A percentile compares a stretch with the other conserved stretches of the same genome.
Evolutionary conservation across 2,888 invertebrate species (phyloP).

Genomic region (Zonitis immaculata): DNA sequence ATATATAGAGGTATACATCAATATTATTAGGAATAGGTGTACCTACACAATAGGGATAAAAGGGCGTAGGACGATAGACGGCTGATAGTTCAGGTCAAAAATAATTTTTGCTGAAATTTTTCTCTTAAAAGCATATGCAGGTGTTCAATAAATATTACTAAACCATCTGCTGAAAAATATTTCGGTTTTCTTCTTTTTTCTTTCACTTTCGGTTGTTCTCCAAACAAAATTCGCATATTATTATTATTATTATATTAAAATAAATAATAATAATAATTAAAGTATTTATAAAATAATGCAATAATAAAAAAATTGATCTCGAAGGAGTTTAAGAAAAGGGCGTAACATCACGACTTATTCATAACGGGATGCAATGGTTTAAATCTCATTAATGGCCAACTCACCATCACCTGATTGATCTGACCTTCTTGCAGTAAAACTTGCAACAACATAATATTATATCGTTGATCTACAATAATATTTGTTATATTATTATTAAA

Average conservation of each 20-base stretch:
- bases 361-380: slow-evolving; percentile 1
- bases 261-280: neutral
- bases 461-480: neutral
- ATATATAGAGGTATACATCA: too few species aligned
- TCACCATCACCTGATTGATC: slow-evolving; percentile 1
- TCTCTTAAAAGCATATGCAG: neutral
- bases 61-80: neutral
- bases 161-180: neutral
- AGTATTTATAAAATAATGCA: neutral
- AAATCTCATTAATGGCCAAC: slow-evolving; percentile 1
- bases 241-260: too few species aligned
- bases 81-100: neutral
- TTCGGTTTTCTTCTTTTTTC: neutral
- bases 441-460: neutral
- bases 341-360: neutral
- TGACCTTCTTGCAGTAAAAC: neutral
- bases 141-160: neutral
- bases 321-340: neutral
- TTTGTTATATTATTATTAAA: neutral
- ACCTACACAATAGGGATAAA: neutral
- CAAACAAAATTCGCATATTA: too few species aligned
- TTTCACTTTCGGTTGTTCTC: neutral
- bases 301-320: neutral
- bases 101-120: neutral
- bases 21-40: too few species aligned